phyloP scores from a whole-genome alignment of 2,888 invertebrate genomes.

The Craniophora ligustri region DNA sequence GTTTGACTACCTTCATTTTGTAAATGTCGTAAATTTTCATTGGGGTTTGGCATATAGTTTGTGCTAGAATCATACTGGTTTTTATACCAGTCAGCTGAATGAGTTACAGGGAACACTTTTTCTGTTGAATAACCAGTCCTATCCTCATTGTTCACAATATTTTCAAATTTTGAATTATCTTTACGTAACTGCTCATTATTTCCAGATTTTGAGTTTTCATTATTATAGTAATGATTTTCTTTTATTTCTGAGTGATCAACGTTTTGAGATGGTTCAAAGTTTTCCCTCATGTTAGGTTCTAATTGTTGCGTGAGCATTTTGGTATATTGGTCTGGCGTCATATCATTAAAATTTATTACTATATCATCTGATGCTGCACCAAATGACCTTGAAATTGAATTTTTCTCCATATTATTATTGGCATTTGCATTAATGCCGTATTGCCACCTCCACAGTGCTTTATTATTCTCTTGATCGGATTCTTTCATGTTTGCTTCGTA shows the following conservation, averaged over 20 bases:
- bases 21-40: slow-evolving; percentile 11
- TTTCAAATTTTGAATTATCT: slow-evolving; percentile 24
- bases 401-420: slow-evolving; percentile 72
- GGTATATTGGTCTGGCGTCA: slow-evolving; percentile 81
- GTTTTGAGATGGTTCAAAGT: slow-evolving; percentile 30
- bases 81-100: slow-evolving; percentile 24
- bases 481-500: slow-evolving; percentile 78
- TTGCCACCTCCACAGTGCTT: slow-evolving; percentile 84
- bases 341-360: slow-evolving; percentile 81
- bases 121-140: slow-evolving; percentile 37
- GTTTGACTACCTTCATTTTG: slow-evolving; percentile 31
- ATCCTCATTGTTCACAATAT: slow-evolving; percentile 12
- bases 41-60: slow-evolving; percentile 1
- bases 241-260: slow-evolving; percentile 27
- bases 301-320: slow-evolving; percentile 76
- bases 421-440: slow-evolving; percentile 76
- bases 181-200: slow-evolving; percentile 29
- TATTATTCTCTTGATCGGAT: slow-evolving; percentile 74
- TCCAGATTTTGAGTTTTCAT: slow-evolving; percentile 28
- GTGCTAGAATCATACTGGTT: slow-evolving; percentile 14
- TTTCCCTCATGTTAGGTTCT: slow-evolving; percentile 56
- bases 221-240: slow-evolving; percentile 28
- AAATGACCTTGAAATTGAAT: slow-evolving; percentile 81
- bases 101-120: slow-evolving; percentile 10
- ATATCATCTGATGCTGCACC: slow-evolving; percentile 80